Evolutionary conservation across 2,888 invertebrate genomes (phyloP), one percentile per base, ranked within the genome.

Genomic region (Julus scanicus): DNA sequence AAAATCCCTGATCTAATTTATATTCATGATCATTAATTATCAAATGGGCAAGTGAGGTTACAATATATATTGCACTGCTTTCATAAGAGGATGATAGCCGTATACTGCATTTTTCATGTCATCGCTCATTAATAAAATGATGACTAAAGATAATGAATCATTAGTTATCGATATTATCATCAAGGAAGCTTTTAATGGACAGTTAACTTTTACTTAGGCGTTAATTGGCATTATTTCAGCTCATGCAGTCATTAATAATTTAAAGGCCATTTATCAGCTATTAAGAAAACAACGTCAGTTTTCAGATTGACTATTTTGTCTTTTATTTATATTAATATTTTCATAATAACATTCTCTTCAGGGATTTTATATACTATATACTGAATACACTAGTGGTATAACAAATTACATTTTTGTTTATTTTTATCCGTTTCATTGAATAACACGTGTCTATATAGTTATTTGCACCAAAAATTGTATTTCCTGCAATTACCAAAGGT

Each of bases 1-100:
- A n/a, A 63, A 71, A 8, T 71, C 71, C 71, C 71, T 71, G 29
- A 71, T 71, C 71, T 71, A 71, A 71, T 71, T 29, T 71, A 71
- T 71, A 71, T 71, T 71, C 71, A 71, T 29, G 29, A 29, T 71
- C 11, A 71, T 71, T n/a, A 71, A 71, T 71, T 71, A 71, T 71
- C 9, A 2, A 29, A 8, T 29, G 29, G 71, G 11, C 71, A n/a
- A 71, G 71, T 71, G 29, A 9, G 71, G 29, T 4, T 15, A 17
- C 4, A 53, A 17, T 29, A 4, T 20, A 63, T 5, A 20, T 9
- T 63, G 6, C 15, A 13, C 9, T 29, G 29, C 29, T 71, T 71
- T 29, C 8, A 71, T n/a, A 71, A 8, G 29, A 15, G 1, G 9
- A 29, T 71, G 63, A n/a, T 63, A 13, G 71, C 71, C 2, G 29